Evolutionary conservation across 2,113 vertebrate species (phyloP).

Genomic region (Hippopotamus amphibius): DNA sequence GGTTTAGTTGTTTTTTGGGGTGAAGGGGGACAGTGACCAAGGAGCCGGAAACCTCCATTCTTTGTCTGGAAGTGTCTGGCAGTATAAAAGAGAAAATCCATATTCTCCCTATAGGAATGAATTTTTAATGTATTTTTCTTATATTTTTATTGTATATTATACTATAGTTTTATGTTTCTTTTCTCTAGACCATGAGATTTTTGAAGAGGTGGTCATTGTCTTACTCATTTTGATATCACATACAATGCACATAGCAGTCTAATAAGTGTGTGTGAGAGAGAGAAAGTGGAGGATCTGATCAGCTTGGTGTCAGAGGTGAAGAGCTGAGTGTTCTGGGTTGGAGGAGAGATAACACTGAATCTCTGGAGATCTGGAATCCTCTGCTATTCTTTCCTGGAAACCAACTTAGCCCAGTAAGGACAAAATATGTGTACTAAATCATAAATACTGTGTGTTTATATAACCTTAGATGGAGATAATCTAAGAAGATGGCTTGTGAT

Average conservation of each 20-base stretch:
- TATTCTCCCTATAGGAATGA: neutral
- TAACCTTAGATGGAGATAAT: constrained; percentile 66
- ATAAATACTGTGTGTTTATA: constrained; percentile 50
- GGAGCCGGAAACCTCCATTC: neutral
- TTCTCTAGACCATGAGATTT: neutral
- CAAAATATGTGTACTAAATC: constrained; percentile 62
- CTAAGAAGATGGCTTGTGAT: constrained; percentile 50
- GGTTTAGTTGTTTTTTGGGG: neutral
- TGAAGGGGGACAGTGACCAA: neutral
- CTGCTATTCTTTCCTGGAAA: constrained; percentile 58
- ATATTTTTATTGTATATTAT: neutral
- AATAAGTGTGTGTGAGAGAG: neutral
- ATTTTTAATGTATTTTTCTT: neutral
- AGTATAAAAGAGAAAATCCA: constrained; percentile 10
- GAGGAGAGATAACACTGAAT: neutral
- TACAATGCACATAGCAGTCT: neutral
- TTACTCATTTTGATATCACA: constrained; percentile 14
- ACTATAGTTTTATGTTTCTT: neutral
- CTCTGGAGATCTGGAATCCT: constrained; percentile 37
- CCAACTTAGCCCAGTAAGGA: constrained; percentile 36
- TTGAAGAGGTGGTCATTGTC: neutral
- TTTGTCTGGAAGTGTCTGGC: neutral
- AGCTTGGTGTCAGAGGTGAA: neutral
- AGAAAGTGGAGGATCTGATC: neutral
- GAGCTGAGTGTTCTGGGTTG: neutral